These are phyloP conservation scores for Turdus rufiventris DNA, from an alignment of 2,113 vertebrate species.

Conservation along the genomic window DNA sequence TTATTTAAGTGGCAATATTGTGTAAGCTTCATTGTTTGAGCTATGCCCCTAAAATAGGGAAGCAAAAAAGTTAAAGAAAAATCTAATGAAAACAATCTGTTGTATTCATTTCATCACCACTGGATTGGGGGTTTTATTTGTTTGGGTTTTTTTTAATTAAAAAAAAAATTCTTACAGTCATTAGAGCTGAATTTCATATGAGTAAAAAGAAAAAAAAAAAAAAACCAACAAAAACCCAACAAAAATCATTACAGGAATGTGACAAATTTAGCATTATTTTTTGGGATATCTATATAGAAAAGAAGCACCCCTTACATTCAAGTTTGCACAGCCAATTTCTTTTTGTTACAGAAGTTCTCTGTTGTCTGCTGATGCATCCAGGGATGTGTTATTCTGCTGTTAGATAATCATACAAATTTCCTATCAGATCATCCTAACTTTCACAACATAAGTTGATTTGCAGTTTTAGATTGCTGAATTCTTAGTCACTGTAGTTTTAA, in stretches of 20 bases:
- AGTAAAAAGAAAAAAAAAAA: not conserved
- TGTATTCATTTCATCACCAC: not conserved
- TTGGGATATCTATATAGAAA: not conserved
- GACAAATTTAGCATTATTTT: not conserved
- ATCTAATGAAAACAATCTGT: not conserved
- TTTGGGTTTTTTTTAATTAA: not conserved
- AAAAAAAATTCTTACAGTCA: not conserved
- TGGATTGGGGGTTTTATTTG: not conserved
- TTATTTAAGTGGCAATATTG: not conserved
- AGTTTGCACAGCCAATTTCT: not conserved
- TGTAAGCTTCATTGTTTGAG: not conserved
- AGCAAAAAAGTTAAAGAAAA: not conserved
- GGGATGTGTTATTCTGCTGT: not conserved
- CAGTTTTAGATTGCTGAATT: not conserved
- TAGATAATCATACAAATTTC: not conserved
- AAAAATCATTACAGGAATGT: not conserved
- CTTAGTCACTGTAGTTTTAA: not conserved
- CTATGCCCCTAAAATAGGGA: not conserved
- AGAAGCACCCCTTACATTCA: not conserved
- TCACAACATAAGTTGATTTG: not conserved
- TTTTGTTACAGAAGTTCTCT: not conserved
- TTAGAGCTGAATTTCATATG: not conserved
- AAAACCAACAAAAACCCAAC: not conserved
- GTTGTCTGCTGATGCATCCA: not conserved
- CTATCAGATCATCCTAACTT: not conserved